Conservation (phyloP, 2,888 invertebrate genomes). For the Bhutanitis thaidina region DNA sequence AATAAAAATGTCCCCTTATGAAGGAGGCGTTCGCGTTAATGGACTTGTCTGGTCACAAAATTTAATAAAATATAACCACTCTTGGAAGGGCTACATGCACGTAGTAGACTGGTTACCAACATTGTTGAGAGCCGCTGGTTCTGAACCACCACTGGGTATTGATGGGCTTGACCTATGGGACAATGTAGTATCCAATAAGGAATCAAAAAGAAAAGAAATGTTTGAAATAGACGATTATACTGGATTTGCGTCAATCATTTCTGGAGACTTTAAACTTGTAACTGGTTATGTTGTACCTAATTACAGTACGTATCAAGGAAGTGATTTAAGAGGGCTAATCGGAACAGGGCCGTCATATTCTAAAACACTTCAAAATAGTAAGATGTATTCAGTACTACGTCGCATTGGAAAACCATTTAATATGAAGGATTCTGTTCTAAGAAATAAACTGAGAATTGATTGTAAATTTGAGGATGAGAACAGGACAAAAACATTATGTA, state of each 20-base stretch:
- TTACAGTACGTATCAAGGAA: slow-evolving; percentile 47
- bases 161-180: slow-evolving; percentile 64
- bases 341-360: slow-evolving; percentile 44
- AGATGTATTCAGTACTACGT: slow-evolving; percentile 39
- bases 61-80: slow-evolving; percentile 54
- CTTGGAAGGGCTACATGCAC: slow-evolving; percentile 82
- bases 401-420: slow-evolving; percentile 37
- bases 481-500: neutral
- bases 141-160: slow-evolving; percentile 39
- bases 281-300: slow-evolving; percentile 38
- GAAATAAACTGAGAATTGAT: slow-evolving; percentile 40
- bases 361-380: slow-evolving; percentile 40
- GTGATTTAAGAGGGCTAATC: slow-evolving; percentile 44
- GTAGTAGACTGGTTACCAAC: slow-evolving; percentile 92
- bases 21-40: slow-evolving; percentile 89
- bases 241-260: slow-evolving; percentile 49
- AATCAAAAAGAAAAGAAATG: slow-evolving; percentile 45
- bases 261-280: slow-evolving; percentile 54
- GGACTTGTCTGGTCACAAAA: slow-evolving; percentile 84
- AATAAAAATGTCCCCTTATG: slow-evolving; percentile 87
- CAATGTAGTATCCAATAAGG: slow-evolving; percentile 41
- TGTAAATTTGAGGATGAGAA: slow-evolving; percentile 30
- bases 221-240: slow-evolving; percentile 58
- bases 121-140: slow-evolving; percentile 61
- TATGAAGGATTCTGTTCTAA: slow-evolving; percentile 29